Evolutionary conservation across 35 echinoderm and acorn worm species (phyloP), one percentile per base, ranked within the genome.

Genomic region (Strongylocentrotus purpuratus): DNA sequence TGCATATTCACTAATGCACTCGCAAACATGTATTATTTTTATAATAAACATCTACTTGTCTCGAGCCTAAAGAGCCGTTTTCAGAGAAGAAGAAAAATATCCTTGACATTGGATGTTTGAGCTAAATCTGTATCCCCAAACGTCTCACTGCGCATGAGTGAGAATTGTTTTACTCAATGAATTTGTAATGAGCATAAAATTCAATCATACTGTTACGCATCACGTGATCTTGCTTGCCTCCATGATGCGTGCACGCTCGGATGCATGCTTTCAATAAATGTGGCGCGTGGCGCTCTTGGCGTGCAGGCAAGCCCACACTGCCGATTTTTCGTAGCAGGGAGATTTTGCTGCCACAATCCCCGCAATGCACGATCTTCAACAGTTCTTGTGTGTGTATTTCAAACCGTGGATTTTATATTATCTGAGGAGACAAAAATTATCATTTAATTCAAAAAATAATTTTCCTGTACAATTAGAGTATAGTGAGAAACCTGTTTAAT

Each of bases 81-180:
- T n/a, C 18, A 7, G 65, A 78, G 22, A 78, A 78, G 7, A 18
- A 78, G 25, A 78, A 70, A 28, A 78, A 78, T 78, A 28, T 7
- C 65, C 65, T 28, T 78, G 65, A 28, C 65, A 28, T n/a, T 78
- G 65, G 65, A 22, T 28, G 65, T 78, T 78, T n/a, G n/a, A n/a
- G 65, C 28, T 78, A 7, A 78, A 78, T 78, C 22, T 78, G 65
- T 78, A 78, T 78, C 65, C n/a, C 50, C 2, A n/a, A 22, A 25
- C 65, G 28, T 78, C 28, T 78, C 65, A 78, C 20, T 78, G 22
- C 5, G 65, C 22, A 25, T 78, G 22, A 28, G 65, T 78, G 65
- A 78, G 65, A 78, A 78, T 78, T 78, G 65, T 78, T 78, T 78
- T 78, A 78, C 65, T 78, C 28, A 78, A n/a, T 78, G 65, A 78